A percentile compares a stretch with the other conserved stretches of the same genome.
Evolutionary conservation across 2,888 invertebrate species (phyloP).

Genomic region (Orchesellides sinensis): DNA sequence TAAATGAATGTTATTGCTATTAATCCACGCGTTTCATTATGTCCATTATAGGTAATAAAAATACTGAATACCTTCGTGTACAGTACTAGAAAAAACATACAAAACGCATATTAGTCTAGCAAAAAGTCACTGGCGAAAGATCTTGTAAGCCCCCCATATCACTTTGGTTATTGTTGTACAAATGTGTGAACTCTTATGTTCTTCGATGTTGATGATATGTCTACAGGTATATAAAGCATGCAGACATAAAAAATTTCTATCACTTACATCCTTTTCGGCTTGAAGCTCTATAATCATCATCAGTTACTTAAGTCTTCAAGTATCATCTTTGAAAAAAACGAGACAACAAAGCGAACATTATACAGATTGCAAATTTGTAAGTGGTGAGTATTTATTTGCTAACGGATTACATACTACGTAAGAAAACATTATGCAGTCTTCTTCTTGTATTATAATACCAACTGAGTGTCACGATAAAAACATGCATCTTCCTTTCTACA

Average conservation of each 20-base stretch:
- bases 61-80: not conserved
- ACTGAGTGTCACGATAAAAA: not conserved
- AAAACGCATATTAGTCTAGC: too few relatives aligned
- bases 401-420: not conserved
- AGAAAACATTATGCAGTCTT: too few relatives aligned
- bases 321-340: not conserved
- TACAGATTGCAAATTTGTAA: not conserved
- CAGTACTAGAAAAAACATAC: too few relatives aligned
- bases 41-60: conserved; percentile 33
- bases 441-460: not conserved
- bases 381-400: conserved; percentile 10
- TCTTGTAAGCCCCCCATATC: too few relatives aligned
- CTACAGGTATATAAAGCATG: not conserved
- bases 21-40: conserved; percentile 46
- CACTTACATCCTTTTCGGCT: conserved; percentile 11
- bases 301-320: not conserved
- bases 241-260: not conserved
- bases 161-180: not conserved
- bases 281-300: conserved; percentile 23
- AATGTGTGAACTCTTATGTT: conserved; percentile 22
- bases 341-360: not conserved
- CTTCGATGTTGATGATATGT: not conserved
- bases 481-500: conserved; percentile 35
- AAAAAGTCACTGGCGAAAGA: too few relatives aligned
- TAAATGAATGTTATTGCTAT: conserved; percentile 15